These are phyloP conservation scores for Aelia acuminata DNA, from an alignment of 2,888 invertebrate species.

Conservation along the genomic window DNA sequence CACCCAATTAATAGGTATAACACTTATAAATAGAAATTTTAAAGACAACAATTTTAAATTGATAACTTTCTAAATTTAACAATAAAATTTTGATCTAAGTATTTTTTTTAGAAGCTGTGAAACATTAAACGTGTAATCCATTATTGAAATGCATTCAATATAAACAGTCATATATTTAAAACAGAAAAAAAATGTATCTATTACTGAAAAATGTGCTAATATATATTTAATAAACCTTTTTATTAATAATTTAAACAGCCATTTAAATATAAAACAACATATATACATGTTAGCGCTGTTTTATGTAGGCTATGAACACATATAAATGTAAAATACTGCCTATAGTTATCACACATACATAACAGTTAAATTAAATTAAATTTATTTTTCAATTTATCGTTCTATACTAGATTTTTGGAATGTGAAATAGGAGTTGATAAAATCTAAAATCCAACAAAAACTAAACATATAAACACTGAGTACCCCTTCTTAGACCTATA, in stretches of 20 bases:
- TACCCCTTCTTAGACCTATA: slow-evolving; percentile 40
- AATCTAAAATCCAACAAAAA: slow-evolving; percentile 22
- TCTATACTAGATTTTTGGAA: slow-evolving; percentile 39
- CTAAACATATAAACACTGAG: slow-evolving; percentile 22
- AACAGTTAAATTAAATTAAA: slow-evolving; percentile 13
- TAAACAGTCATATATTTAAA: slow-evolving; percentile 25
- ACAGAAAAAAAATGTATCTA: background rate
- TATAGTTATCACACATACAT: slow-evolving; percentile 23
- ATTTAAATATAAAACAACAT: slow-evolving; percentile 36
- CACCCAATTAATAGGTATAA: background rate
- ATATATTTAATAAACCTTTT: slow-evolving; percentile 24
- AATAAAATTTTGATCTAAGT: slow-evolving; percentile 52
- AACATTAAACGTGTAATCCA: slow-evolving; percentile 29
- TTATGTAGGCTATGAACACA: slow-evolving; percentile 16
- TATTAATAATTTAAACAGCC: slow-evolving; percentile 36
- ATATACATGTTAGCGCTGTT: slow-evolving; percentile 25
- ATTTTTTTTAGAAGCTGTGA: background rate
- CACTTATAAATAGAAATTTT: slow-evolving; percentile 47
- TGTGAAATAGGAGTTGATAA: slow-evolving; percentile 17
- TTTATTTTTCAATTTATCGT: background rate
- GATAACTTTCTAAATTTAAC: background rate
- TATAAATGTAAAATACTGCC: slow-evolving; percentile 26
- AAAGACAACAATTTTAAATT: slow-evolving; percentile 28
- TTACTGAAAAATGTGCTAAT: background rate
- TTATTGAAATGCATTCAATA: background rate